Percentiles rank a stretch among this genome's conserved stretches.
Conservation (phyloP, 2,113 vertebrate species). For the Oxyruncus cristatus region DNA sequence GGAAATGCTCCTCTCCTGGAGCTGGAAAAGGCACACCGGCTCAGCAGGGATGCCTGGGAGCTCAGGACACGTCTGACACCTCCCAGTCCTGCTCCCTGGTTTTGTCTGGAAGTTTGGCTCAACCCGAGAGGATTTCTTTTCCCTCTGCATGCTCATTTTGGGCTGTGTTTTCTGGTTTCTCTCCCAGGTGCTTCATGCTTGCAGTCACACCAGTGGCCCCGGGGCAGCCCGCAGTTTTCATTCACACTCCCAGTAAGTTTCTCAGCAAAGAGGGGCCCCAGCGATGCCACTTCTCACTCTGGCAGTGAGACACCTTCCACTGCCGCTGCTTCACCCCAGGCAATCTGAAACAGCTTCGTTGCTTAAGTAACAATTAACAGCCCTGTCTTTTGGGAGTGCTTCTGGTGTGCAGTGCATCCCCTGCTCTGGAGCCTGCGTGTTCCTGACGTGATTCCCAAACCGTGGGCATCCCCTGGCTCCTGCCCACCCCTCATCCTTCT, state of each 20-base stretch:
- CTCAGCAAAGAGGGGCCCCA: not conserved
- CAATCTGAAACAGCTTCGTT: conserved; percentile 45
- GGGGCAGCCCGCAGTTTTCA: not conserved
- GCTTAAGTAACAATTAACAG: conserved; percentile 65
- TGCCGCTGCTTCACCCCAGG: not conserved
- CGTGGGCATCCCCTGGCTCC: not conserved
- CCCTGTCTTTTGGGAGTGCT: conserved; percentile 17
- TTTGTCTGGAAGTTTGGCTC: not conserved
- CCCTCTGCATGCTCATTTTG: not conserved
- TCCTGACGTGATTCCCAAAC: not conserved
- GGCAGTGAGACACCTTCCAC: not conserved
- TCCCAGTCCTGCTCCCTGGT: not conserved
- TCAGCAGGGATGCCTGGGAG: not conserved
- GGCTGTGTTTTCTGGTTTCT: not conserved
- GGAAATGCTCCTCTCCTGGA: not conserved
- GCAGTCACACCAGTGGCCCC: not conserved
- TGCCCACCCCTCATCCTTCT: not conserved
- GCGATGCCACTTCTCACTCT: not conserved
- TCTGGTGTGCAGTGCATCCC: not conserved
- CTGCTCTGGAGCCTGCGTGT: not conserved
- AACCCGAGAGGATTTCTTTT: not conserved
- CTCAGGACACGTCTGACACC: not conserved
- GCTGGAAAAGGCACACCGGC: not conserved
- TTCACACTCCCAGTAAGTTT: not conserved
- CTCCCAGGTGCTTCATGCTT: not conserved